Evolutionary conservation across 2,113 vertebrate species (phyloP), one percentile per base, ranked within the genome.

Genomic region (Nerophis ophidion): DNA sequence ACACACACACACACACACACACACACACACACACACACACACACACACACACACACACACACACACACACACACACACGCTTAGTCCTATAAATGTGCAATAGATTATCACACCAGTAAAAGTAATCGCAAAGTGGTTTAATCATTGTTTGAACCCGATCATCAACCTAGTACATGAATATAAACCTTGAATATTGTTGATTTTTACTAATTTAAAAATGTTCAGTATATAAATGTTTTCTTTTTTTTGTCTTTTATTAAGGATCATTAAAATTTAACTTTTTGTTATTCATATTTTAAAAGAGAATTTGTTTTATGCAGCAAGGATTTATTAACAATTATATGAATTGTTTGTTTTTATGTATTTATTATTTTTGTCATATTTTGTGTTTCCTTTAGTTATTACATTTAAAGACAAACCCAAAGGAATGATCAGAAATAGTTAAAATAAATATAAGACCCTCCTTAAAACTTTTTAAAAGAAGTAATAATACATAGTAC

Each of bases 1-100:
- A 15, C 36, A 42, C 66, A 45, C 50, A 49, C 54, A 12, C 56
- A 9, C 50, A 67, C 17, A 49, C 54, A 12, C 56, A 9, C 50
- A 67, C 17, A 49, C 54, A 12, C 56, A 9, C 50, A 67, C 17
- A 49, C 54, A 12, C 56, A 9, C 50, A 67, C 17, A 49, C 54
- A 12, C 56, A 9, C 50, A 67, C 17, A 49, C 54, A 12, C 56
- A 9, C 50, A 67, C 59, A 48, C 54, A 57, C 19, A 15, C 36
- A 42, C 66, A 45, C 50, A 19, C 38, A 40, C 38, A 9, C 38
- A 40, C 2, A 12, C 11, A 44, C 40, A 44, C 4, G 12, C 40
- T 44, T 44, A 44, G 10, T 11, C 6, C 12, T 12, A 44, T 44
- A 11, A 17, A 50, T 12, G 49, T 51, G 19, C 49, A 51, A 34